Evolutionary conservation across 2,113 vertebrate species (phyloP), one percentile per base, ranked within the genome.

Genomic region (Sylvia atricapilla): DNA sequence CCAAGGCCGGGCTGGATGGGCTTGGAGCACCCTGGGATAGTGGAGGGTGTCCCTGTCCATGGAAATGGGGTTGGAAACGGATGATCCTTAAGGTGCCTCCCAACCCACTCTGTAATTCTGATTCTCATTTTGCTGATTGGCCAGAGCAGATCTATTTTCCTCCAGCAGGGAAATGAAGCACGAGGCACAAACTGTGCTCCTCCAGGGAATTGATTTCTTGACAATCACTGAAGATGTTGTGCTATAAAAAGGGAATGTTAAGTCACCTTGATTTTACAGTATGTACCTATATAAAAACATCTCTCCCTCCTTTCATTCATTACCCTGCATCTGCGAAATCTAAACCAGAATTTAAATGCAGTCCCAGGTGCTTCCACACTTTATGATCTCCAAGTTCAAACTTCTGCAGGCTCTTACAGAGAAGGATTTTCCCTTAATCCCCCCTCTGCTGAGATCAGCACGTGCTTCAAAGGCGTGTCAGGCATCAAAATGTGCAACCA

Each of bases 391-490:
- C 8, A 55, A 80, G 86, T 93, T 96, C 85, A 70, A 77, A 83
- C 80, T 76, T 79, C 73, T 83, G 84, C 77, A 78, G 87, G 27
- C 76, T 92, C 92, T 90, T 52, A 55, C 0, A 6, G 95, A 74
- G 41, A 62, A 53, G 59, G 82, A 96, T 94, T 96, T 95, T 91
- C 84, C 82, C 80, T 87, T 95, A 96, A 97, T 94, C 74, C 83
- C 31, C 16, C 3, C 84, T 84, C 58, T 94, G 91, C 93, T 84
- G 80, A 67, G 50, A 69, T 58, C 90, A 95, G 88, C 93, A 91
- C 90, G 67, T 8, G 33, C 95, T 87, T 95, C 92, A 87, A 78
- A 84, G 93, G 66, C 33, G 0, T 44, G 83, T n/a, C 30, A 58
- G 84, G 80, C 76, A 97, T 97, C 55, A 17, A 15, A 85, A 92